phyloP scores from a whole-genome alignment of 1,140 invertebrate species.

The Caenorhabditis tropicalis region DNA sequence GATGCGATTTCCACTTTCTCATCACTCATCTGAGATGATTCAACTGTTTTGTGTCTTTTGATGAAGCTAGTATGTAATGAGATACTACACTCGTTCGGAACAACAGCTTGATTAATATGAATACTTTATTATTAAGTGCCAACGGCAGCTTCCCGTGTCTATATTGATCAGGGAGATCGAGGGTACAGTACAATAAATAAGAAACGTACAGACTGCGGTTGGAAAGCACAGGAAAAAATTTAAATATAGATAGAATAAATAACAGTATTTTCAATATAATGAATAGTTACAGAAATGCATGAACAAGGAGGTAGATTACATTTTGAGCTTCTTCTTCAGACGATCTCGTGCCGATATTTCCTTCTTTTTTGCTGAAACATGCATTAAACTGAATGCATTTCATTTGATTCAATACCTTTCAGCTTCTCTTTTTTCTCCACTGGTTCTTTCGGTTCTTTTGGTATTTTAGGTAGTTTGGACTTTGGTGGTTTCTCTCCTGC shows the following conservation, averaged over 20 bases:
- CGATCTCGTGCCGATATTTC: not conserved
- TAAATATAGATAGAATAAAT: too few species aligned
- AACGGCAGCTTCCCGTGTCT: too few species aligned
- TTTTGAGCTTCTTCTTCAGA: not conserved
- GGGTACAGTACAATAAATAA: too few species aligned
- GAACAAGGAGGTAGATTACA: not conserved
- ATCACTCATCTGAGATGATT: conserved; percentile 49
- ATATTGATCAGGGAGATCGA: too few species aligned
- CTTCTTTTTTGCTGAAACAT: conserved; percentile 1
- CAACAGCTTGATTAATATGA: too few species aligned
- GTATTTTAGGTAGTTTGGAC: not conserved
- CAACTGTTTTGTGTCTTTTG: not conserved
- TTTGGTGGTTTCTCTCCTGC: not conserved
- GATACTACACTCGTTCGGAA: not conserved
- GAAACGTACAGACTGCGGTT: too few species aligned
- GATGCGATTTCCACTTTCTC: conserved; percentile 66
- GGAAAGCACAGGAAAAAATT: too few species aligned
- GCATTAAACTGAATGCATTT: not conserved
- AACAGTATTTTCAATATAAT: too few species aligned
- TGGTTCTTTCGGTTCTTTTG: not conserved
- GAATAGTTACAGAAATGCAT: too few species aligned
- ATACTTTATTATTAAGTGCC: too few species aligned
- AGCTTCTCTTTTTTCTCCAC: conserved; percentile 2
- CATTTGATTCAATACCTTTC: not conserved
- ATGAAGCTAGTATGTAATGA: not conserved